These are phyloP conservation scores for Sylvicola cinctus DNA, from an alignment of 2,888 invertebrate species.

Conservation along the genomic window DNA sequence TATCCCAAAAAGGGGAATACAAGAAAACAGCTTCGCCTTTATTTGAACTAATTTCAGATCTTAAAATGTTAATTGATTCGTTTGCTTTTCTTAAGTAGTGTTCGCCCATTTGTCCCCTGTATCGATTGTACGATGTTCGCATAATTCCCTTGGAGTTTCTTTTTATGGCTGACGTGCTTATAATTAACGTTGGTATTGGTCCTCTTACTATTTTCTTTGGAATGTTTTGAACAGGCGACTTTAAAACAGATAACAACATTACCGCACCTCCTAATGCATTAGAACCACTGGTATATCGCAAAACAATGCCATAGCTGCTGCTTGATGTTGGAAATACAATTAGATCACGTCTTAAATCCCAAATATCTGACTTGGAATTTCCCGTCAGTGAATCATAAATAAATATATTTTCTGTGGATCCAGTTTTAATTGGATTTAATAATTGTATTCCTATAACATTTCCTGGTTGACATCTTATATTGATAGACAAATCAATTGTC, in stretches of 20 bases:
- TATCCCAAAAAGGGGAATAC: conserved; percentile 71
- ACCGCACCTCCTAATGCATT: conserved; percentile 67
- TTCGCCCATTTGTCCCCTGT: conserved; percentile 66
- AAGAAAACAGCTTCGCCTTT: conserved; percentile 59
- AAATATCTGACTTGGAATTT: conserved; percentile 40
- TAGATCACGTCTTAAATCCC: conserved; percentile 65
- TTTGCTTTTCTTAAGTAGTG: conserved; percentile 73
- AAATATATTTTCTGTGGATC: conserved; percentile 64
- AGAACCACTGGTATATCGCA: conserved; percentile 60
- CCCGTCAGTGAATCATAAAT: conserved; percentile 56
- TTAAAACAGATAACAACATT: conserved; percentile 50
- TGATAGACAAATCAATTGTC: conserved; percentile 33
- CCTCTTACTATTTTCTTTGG: conserved; percentile 55
- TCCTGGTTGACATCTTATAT: conserved; percentile 52
- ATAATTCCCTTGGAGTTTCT: conserved; percentile 64
- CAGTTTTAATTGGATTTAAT: conserved; percentile 73
- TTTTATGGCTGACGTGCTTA: conserved; percentile 53
- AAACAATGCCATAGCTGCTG: conserved; percentile 55
- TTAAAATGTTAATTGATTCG: conserved; percentile 60
- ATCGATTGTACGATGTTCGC: conserved; percentile 72
- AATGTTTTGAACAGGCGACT: conserved; percentile 51
- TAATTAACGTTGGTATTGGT: conserved; percentile 52
- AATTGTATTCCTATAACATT: conserved; percentile 78
- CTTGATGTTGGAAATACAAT: conserved; percentile 81
- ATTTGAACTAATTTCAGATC: conserved; percentile 65